Conservation (phyloP, 2,113 vertebrate genomes). For the Tupaia tana region DNA sequence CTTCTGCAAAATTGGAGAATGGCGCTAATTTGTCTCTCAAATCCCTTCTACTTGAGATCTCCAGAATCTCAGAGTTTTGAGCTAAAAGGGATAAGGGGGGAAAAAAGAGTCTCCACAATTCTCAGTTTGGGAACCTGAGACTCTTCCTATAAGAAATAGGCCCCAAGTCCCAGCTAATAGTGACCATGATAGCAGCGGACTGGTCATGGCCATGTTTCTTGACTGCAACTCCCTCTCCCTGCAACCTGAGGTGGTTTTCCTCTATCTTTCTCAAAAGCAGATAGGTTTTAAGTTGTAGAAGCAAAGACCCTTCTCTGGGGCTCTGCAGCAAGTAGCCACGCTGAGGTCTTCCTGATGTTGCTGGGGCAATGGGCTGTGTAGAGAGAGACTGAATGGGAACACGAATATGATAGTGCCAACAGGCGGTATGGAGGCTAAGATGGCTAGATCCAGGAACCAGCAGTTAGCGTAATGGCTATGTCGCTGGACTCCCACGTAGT, state of each 20-base stretch:
- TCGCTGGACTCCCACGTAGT: too few species aligned
- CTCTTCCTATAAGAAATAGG: too few species aligned
- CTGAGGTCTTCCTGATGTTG: background rate
- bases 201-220: background rate
- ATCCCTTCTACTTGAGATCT: background rate
- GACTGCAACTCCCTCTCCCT: background rate
- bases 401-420: too few species aligned
- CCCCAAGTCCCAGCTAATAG: accelerated
- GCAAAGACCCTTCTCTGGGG: background rate
- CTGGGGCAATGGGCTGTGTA: accelerated
- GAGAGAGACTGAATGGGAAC: background rate
- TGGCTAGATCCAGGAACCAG: too few species aligned
- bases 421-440: too few species aligned
- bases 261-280: background rate
- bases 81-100: accelerated
- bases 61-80: background rate
- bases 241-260: background rate
- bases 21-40: background rate
- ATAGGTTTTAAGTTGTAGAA: background rate
- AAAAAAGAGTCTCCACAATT: too few species aligned
- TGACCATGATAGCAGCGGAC: background rate
- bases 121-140: background rate
- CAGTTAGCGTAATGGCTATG: too few species aligned
- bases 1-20: background rate
- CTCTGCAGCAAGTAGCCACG: background rate